Evolutionary conservation across 1,140 invertebrate genomes (phyloP).

Genomic region (Dreissena polymorpha): DNA sequence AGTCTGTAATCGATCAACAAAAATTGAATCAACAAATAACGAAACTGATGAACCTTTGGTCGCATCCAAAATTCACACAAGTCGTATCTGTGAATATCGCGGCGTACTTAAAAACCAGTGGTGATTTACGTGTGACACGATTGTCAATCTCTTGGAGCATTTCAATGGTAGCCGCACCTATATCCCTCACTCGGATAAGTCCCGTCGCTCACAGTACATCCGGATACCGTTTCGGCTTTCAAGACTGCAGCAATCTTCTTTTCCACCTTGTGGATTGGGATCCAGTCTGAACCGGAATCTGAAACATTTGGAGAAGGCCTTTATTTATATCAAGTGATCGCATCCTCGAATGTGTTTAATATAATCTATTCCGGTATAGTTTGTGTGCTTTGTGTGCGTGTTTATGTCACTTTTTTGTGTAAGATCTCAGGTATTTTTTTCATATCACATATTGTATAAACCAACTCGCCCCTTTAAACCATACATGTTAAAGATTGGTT

Average conservation of each 20-base stretch:
- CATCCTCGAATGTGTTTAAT: neutral
- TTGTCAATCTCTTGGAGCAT: no score
- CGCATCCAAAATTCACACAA: no score
- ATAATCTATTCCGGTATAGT: neutral
- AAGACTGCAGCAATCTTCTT: constrained; percentile 56
- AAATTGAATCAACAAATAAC: no score
- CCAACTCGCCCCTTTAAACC: neutral
- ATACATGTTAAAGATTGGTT: neutral
- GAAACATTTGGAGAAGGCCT: constrained; percentile 22
- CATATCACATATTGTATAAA: neutral
- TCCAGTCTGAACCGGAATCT: constrained; percentile 55
- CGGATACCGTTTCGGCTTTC: constrained; percentile 60
- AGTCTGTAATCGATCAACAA: no score
- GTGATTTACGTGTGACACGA: no score
- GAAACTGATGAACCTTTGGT: no score
- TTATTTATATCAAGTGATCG: neutral
- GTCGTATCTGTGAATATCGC: no score
- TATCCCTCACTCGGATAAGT: no score
- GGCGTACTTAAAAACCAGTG: no score
- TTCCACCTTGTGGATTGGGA: constrained; percentile 53
- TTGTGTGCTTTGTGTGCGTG: neutral
- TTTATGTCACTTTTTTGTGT: neutral
- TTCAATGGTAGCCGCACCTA: no score
- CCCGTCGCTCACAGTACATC: constrained; percentile 17
- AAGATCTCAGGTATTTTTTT: neutral